Evolutionary conservation across 2,113 vertebrate species (phyloP).

Genomic region (Aptenodytes patagonicus): DNA sequence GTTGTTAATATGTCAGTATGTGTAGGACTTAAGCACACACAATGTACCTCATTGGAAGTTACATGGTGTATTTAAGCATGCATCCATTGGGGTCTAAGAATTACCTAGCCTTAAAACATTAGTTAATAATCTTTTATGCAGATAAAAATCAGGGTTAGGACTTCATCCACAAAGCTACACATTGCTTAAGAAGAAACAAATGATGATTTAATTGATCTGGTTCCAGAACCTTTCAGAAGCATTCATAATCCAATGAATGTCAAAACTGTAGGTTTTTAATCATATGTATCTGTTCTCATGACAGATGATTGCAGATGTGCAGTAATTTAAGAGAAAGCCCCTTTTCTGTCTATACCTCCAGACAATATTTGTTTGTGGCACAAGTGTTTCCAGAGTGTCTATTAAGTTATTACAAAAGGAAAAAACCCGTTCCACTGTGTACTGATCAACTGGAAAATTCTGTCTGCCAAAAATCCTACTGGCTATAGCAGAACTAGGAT

Average conservation of each 20-base stretch:
- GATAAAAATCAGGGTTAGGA: not conserved
- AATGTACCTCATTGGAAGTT: not conserved
- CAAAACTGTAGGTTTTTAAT: not conserved
- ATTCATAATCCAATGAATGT: not conserved
- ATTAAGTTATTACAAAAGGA: not conserved
- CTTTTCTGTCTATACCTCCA: not conserved
- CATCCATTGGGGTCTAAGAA: not conserved
- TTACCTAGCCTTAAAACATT: not conserved
- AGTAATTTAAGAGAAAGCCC: not conserved
- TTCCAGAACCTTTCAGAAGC: not conserved
- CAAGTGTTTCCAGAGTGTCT: not conserved
- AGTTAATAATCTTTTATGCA: not conserved
- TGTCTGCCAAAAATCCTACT: not conserved
- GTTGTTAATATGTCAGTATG: not conserved
- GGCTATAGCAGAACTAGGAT: not conserved
- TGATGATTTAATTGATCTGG: not conserved
- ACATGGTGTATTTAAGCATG: not conserved
- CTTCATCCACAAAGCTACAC: not conserved
- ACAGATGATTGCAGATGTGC: not conserved
- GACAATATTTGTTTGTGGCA: not conserved
- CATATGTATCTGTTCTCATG: not conserved
- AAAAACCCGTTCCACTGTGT: not conserved
- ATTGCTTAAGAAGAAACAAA: not conserved
- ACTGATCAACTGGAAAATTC: not conserved
- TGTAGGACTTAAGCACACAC: not conserved